Percentiles rank a stretch among this genome's conserved stretches.
Evolutionary conservation across 2,888 invertebrate species (phyloP).

Genomic region (Laspeyria flexula): DNA sequence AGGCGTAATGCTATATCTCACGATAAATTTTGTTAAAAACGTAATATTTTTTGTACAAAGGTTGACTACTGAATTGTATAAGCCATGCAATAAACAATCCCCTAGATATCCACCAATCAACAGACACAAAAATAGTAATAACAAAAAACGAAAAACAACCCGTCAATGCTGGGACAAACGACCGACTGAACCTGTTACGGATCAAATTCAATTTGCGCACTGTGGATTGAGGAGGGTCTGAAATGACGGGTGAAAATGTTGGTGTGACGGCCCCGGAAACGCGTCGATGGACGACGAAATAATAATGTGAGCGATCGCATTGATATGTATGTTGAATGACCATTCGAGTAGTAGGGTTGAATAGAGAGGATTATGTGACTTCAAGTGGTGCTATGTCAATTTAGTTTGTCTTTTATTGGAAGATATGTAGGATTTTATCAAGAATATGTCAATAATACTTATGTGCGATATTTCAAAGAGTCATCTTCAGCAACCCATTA

Average conservation of each 20-base stretch:
- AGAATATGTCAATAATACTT: too few species aligned
- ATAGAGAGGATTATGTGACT: constrained; percentile 26
- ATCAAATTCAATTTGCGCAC: constrained; percentile 84
- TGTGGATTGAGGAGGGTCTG: constrained; percentile 80
- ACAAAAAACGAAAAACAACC: constrained; percentile 55
- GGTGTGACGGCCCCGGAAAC: constrained; percentile 49
- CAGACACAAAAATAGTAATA: constrained; percentile 45
- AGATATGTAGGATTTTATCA: not conserved
- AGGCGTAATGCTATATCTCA: too few species aligned
- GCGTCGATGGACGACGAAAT: constrained; percentile 52
- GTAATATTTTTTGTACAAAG: too few species aligned
- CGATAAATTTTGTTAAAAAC: too few species aligned
- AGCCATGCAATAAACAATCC: constrained; percentile 15
- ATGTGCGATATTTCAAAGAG: too few species aligned
- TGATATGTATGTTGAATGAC: constrained; percentile 48
- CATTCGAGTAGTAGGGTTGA: constrained; percentile 37
- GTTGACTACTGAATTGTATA: not conserved
- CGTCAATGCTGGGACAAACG: constrained; percentile 76
- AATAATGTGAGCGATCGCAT: constrained; percentile 60
- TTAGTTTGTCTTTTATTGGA: constrained; percentile 12
- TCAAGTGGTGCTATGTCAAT: constrained; percentile 18
- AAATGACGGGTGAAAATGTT: constrained; percentile 69
- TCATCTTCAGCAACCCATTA: too few species aligned
- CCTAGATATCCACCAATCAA: constrained; percentile 21
- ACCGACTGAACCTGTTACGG: constrained; percentile 73